Percentiles rank a stretch among this genome's conserved stretches.
phyloP scores from a whole-genome alignment of 1,140 invertebrate genomes.

The Camponotus pennsylvanicus region DNA sequence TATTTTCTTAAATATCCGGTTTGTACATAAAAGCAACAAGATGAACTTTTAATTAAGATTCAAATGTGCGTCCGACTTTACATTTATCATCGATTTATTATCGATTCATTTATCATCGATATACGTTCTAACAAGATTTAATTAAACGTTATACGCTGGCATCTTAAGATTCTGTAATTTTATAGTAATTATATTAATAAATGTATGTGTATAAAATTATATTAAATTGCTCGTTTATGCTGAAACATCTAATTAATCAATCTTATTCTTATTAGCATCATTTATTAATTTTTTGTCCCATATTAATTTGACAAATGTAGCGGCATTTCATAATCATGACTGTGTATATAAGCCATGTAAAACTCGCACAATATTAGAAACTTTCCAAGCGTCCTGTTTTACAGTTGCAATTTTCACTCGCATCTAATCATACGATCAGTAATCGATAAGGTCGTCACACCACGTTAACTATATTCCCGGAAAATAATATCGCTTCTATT shows the following conservation, averaged over 20 bases:
- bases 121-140: background rate
- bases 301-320: background rate
- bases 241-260: background rate
- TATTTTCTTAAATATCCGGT: background rate
- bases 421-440: constrained; percentile 55
- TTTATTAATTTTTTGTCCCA: background rate
- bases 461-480: constrained; percentile 27
- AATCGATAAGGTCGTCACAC: constrained; percentile 52
- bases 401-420: constrained; percentile 54
- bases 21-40: background rate
- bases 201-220: background rate
- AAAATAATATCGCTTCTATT: constrained; percentile 49
- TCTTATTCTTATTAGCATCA: background rate
- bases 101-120: background rate
- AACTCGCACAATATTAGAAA: constrained; percentile 12
- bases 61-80: background rate
- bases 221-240: background rate
- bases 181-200: constrained; percentile 24
- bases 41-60: background rate
- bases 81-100: background rate
- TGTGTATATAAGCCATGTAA: background rate
- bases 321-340: background rate
- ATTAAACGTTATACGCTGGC: constrained; percentile 1
- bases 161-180: background rate
- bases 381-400: constrained; percentile 22